Base-by-base conservation (phyloP, 1,140 invertebrate genomes). In the Eumeta japonica region DNA sequence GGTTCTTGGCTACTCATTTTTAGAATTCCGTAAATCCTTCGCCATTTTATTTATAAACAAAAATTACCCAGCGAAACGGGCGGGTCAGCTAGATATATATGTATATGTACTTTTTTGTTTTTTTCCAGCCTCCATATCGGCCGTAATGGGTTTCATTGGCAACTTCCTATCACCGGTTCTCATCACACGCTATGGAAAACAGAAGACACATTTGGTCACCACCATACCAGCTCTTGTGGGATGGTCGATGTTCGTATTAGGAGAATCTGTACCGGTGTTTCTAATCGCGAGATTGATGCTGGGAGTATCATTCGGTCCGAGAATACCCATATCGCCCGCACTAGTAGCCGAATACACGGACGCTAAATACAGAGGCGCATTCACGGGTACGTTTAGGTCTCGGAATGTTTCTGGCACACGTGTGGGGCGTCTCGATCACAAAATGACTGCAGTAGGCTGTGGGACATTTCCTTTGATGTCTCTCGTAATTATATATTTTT, bases 301-400 rank as follows among this genome's bases (percentile, higher is more conserved):
- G 33, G 65, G 68, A 7, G 41, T 73, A 16, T 63, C 68, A 5
- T 28, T 73, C 35, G 68, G 68, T 2, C 37, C 68, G 3, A 43
- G 68, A 34, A 70, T 65, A 4, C 68, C 68, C 1, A 42, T 73
- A 43, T 65, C 68, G 19, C 64, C 68, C 3, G 71, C 71, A 16
- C 39, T 71, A 37, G 66, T 73, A 11, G 68, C 66, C 2, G 68
- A 73, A 48, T 71, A 71, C 42, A 68, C 68, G 0, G 65, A 70
- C 39, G 66, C 68, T 4, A 67, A 57, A 45, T 67, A 73, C 35
- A 50, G 68, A 39, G 66, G 66, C 30, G 64, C 60, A 2, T 73
- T 73, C 37, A 38, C 71, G 15, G 66, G 66, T 17, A 73, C 66
- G 2, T 13, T 45, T 71, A 38, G 68, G 62, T 0, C 28, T 74